Conservation (phyloP, 2,797 vertebrate species). For the Chiroxiphia lanceolata region DNA sequence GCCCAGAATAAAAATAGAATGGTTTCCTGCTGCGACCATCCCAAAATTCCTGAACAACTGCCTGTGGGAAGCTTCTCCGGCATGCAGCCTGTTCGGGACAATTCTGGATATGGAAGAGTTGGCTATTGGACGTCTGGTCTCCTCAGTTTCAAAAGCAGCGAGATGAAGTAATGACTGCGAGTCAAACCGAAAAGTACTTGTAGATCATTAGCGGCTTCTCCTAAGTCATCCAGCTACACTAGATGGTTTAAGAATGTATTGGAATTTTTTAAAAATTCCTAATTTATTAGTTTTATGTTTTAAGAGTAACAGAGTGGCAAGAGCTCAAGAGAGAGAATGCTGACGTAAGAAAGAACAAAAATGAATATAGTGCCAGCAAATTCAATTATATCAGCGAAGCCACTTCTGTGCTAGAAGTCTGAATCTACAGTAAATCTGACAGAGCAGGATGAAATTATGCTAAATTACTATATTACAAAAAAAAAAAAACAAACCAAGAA, state of each 20-base stretch:
- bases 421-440: constrained; percentile 13
- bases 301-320: neutral
- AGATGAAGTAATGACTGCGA: neutral
- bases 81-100: neutral
- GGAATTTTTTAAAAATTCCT: neutral
- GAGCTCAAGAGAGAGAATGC: neutral
- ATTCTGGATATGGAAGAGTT: neutral
- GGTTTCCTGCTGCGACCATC: constrained; percentile 12
- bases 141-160: neutral
- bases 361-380: neutral
- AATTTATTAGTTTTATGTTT: neutral
- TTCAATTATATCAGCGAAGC: constrained; percentile 7
- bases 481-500: neutral
- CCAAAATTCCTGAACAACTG: constrained; percentile 38
- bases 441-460: constrained; percentile 19
- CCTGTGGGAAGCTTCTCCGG: constrained; percentile 4
- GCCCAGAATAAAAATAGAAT: constrained; percentile 25
- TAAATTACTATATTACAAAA: neutral
- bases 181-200: neutral
- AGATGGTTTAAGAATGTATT: neutral
- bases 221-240: neutral
- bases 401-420: neutral
- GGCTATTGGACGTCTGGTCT: neutral
- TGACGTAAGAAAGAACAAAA: neutral
- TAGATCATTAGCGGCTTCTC: neutral